Evolutionary conservation across 2,888 invertebrate species (phyloP), one percentile per base, ranked within the genome.

Genomic region (Drosophila merina): DNA sequence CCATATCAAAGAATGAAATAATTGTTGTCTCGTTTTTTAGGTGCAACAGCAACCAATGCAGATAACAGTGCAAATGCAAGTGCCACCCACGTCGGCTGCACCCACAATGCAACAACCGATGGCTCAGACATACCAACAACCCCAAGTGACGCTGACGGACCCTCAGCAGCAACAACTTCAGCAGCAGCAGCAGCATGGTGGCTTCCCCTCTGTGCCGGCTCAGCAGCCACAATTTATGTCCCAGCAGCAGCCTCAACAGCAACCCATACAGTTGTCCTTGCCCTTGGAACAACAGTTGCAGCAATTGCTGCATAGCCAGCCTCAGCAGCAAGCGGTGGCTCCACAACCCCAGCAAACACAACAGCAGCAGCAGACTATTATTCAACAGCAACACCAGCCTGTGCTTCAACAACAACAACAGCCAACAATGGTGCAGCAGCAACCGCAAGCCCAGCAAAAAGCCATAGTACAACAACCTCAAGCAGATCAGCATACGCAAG

Each of bases 1-100:
- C 8, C n/a, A 0, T 4, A 14, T 1, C 8, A 1, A 1, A 20
- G 5, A 20, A 9, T 8, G 4, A 9, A 7, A 1, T 20, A 42
- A 0, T 42, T 20, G 3, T 12, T 14, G 2, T 25, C 10, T 10
- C 4, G 1, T 10, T 1, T 25, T 20, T 44, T 5, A 44, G 44
- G 44, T 44, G 9, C 92, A 77, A 87, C 91, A 57, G 76, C 89
- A 82, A 3, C 54, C 84, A n/a, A 82, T 76, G 48, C 69, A 81
- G 36, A 73, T 88, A 4, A 76, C 76, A 45, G 79, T 74, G 26
- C 84, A 87, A 20, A 80, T 89, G 71, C 88, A 86, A 50, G 72
- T 86, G 36, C 75, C 75, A 10, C 10, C 75, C 1, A 55, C 59
- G 0, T 57, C 71, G 7, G 74, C 86, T 26, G 75, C 73, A 5